Conservation (phyloP, 2,113 vertebrate genomes). For the Oplegnathus fasciatus region DNA sequence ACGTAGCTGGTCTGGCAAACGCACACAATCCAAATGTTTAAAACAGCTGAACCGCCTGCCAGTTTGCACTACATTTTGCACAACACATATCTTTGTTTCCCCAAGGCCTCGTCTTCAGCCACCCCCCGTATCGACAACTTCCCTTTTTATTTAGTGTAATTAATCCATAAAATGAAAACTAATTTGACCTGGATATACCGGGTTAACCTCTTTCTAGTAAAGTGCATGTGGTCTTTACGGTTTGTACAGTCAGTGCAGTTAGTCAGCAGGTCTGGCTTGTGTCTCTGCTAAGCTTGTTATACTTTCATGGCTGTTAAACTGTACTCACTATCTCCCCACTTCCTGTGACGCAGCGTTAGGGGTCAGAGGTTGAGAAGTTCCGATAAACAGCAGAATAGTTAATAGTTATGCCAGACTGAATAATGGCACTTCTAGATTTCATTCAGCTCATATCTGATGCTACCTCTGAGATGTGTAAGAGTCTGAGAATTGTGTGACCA, state of each 20-base stretch:
- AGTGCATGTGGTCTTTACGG: neutral
- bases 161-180: neutral
- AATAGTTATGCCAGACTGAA: constrained; percentile 8
- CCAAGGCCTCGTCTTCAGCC: neutral
- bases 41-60: neutral
- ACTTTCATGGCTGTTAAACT: neutral
- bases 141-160: neutral
- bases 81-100: neutral
- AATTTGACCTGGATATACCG: neutral
- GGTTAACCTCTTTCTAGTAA: neutral
- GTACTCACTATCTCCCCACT: constrained; percentile 17
- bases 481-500: constrained; percentile 14
- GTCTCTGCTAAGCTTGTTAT: constrained; percentile 17
- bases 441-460: neutral
- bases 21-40: neutral
- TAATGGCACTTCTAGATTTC: neutral
- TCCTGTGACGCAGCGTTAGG: constrained; percentile 28
- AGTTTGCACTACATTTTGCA: neutral
- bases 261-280: constrained; percentile 37
- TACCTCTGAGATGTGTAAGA: constrained; percentile 13
- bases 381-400: neutral
- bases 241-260: neutral
- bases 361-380: constrained; percentile 12
- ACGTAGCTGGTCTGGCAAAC: neutral
- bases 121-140: neutral